These are phyloP conservation scores for Nowickia ferox DNA, from an alignment of 2,888 invertebrate species.

Conservation along the genomic window DNA sequence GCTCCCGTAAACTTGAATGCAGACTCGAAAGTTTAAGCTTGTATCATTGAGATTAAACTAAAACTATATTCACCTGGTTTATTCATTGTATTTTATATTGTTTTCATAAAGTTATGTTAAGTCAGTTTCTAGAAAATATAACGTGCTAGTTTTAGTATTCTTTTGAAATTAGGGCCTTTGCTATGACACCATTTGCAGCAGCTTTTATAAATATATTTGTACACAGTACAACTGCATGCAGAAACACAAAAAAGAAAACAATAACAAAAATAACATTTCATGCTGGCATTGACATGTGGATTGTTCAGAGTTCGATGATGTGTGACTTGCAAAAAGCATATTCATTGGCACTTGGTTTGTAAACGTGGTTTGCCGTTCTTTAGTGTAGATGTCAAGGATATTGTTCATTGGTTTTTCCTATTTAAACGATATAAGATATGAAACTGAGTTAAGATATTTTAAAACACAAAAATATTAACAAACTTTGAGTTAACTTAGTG, in stretches of 20 bases:
- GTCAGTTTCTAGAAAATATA: too few species aligned
- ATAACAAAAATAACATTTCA: too few species aligned
- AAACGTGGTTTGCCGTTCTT: conserved; percentile 56
- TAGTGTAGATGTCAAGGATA: conserved; percentile 17
- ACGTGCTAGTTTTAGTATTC: too few species aligned
- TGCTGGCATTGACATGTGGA: conserved; percentile 69
- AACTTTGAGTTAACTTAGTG: too few species aligned
- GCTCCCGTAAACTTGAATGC: too few species aligned
- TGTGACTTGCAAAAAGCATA: conserved; percentile 61
- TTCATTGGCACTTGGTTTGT: conserved; percentile 66
- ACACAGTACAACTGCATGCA: background rate
- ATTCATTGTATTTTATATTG: too few species aligned
- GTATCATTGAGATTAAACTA: too few species aligned
- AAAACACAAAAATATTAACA: too few species aligned
- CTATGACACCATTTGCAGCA: background rate
- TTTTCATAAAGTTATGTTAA: too few species aligned
- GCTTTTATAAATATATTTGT: background rate
- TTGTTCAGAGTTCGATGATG: conserved; percentile 64
- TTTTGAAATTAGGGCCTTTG: background rate
- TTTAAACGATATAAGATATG: background rate
- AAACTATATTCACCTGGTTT: too few species aligned
- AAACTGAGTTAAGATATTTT: background rate
- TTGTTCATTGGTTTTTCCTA: background rate
- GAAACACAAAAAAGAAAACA: conserved; percentile 1
- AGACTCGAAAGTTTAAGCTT: too few species aligned